Conservation (phyloP, 1,140 invertebrate species). For the Diorhabda carinulata region DNA sequence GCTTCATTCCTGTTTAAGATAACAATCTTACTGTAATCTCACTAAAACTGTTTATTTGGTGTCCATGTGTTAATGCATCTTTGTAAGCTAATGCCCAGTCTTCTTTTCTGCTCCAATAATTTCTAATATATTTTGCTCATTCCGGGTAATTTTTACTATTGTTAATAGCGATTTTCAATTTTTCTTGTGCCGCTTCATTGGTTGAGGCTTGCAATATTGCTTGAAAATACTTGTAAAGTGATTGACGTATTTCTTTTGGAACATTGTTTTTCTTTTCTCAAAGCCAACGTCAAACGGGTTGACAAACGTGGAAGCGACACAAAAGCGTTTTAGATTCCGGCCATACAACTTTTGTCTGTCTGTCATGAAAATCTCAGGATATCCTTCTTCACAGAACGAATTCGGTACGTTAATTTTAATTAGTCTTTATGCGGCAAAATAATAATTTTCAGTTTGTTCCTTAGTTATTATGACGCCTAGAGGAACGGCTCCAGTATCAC, state of each 20-base stretch:
- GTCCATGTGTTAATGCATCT: constrained; percentile 20
- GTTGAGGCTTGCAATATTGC: too few relatives aligned
- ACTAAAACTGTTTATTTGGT: constrained; percentile 23
- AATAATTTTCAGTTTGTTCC: not conserved
- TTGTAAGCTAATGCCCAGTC: constrained; percentile 20
- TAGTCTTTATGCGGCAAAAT: not conserved
- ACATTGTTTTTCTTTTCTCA: constrained; percentile 4
- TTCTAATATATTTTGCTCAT: not conserved
- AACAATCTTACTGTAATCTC: constrained; percentile 14
- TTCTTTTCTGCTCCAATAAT: constrained; percentile 18
- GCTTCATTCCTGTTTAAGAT: constrained; percentile 15
- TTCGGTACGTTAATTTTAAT: not conserved
- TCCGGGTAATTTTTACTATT: not conserved
- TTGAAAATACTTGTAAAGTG: not conserved
- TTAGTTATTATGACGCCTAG: constrained; percentile 3
- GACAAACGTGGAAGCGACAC: constrained; percentile 9
- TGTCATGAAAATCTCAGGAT: not conserved
- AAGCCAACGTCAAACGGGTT: constrained; percentile 9
- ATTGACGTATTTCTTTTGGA: not conserved
- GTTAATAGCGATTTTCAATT: not conserved
- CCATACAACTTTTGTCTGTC: not conserved
- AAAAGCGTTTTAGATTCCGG: constrained; percentile 10
- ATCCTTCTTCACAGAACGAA: not conserved
- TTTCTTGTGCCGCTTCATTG: too few relatives aligned
- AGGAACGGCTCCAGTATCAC: not conserved